Conservation (phyloP, 2,797 vertebrate species). For the Macrochelys suwanniensis region DNA sequence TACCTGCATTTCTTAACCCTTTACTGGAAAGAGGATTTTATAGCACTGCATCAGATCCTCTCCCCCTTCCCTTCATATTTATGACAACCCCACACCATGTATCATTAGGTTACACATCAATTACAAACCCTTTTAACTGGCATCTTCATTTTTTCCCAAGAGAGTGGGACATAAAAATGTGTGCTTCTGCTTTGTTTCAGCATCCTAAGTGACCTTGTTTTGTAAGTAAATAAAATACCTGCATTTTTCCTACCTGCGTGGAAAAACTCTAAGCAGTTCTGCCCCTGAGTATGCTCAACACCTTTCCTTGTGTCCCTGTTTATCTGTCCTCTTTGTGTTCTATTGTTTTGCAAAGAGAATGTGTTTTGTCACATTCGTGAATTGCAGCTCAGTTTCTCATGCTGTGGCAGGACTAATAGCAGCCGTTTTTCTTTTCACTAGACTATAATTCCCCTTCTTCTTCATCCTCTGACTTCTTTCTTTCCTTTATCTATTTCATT, state of each 20-base stretch:
- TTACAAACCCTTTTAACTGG: not conserved
- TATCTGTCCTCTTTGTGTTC: slow-evolving; percentile 22
- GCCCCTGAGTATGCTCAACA: not conserved
- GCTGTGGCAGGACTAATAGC: slow-evolving; percentile 53
- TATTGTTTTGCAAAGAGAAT: slow-evolving; percentile 49
- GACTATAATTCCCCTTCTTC: slow-evolving; percentile 43
- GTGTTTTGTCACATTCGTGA: slow-evolving; percentile 59
- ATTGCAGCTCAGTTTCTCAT: slow-evolving; percentile 66
- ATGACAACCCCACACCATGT: not conserved
- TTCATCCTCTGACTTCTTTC: slow-evolving; percentile 32
- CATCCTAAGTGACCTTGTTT: not conserved
- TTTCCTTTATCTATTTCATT: slow-evolving; percentile 35
- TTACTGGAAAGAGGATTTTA: too few species aligned
- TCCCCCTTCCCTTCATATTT: too few species aligned
- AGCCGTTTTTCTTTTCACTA: slow-evolving; percentile 40
- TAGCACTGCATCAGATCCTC: too few species aligned
- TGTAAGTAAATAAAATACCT: not conserved
- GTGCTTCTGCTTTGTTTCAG: not conserved
- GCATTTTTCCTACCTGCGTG: not conserved
- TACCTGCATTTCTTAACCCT: too few species aligned
- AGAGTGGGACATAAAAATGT: not conserved
- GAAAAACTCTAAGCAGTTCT: not conserved
- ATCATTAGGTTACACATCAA: not conserved
- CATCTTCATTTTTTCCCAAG: not conserved
- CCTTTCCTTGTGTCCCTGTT: slow-evolving; percentile 13